Conservation (phyloP, 2,797 vertebrate genomes). For the Loriculus beryllinus region DNA sequence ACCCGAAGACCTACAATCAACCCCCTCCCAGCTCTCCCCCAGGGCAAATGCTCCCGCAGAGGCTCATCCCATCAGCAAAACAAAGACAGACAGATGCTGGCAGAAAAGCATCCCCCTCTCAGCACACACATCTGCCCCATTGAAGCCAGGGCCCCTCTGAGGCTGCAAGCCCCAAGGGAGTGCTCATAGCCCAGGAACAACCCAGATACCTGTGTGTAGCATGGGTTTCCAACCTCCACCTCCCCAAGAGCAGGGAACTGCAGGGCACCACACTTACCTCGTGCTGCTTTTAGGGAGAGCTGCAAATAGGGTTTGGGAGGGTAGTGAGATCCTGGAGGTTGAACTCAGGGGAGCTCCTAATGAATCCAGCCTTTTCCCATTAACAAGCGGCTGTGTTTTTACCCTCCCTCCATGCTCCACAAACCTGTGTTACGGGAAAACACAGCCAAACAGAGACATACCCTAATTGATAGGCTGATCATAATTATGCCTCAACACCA, state of each 20-base stretch:
- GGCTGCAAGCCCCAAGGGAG: too few species aligned
- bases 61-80: background rate
- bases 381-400: background rate
- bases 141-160: background rate
- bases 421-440: background rate
- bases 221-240: too few species aligned
- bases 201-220: background rate
- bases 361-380: background rate
- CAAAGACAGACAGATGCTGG: background rate
- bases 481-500: background rate
- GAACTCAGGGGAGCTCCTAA: background rate
- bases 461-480: background rate
- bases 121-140: background rate
- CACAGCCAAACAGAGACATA: background rate
- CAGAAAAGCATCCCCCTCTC: background rate
- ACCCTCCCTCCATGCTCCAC: background rate
- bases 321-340: accelerated
- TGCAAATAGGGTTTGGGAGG: background rate
- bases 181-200: background rate
- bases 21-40: background rate
- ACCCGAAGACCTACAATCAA: background rate
- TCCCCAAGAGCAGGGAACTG: background rate
- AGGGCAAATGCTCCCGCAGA: background rate
- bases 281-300: background rate
- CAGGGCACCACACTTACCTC: background rate